phyloP scores from a whole-genome alignment of 2,888 invertebrate species.

The Drosophila peninsularis region DNA sequence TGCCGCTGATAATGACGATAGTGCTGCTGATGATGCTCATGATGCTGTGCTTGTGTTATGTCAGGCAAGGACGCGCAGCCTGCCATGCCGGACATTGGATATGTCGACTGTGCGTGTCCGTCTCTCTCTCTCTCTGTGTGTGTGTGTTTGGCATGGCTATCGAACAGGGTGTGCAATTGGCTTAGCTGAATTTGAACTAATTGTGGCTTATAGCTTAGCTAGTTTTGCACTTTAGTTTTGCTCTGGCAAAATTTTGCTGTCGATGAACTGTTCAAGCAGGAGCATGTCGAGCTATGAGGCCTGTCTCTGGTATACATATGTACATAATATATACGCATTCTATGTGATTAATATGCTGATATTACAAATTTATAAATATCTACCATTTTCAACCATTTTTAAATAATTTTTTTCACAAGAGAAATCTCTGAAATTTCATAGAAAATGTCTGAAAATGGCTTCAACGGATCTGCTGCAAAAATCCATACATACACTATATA shows the following conservation, averaged over 20 bases:
- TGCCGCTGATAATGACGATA: slow-evolving; percentile 27
- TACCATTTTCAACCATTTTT: no score
- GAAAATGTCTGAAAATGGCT: no score
- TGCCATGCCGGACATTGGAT: slow-evolving; percentile 40
- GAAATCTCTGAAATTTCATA: no score
- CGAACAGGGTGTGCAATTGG: slow-evolving; percentile 47
- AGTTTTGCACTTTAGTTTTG: neutral
- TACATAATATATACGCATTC: no score
- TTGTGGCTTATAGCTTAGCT: neutral
- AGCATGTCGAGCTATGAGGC: no score
- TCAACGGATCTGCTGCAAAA: no score
- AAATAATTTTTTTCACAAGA: no score
- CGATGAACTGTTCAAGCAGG: neutral
- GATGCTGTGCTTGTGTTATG: slow-evolving; percentile 32
- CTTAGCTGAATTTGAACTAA: neutral
- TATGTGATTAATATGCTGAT: no score
- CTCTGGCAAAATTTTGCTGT: neutral
- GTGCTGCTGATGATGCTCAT: slow-evolving; percentile 23
- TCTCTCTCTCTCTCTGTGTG: slow-evolving; percentile 3
- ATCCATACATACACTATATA: no score
- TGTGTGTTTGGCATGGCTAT: neutral
- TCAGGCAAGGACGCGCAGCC: slow-evolving; percentile 56
- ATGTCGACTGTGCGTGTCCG: neutral
- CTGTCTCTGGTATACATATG: no score
- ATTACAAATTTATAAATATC: no score